Evolutionary conservation across 2,888 invertebrate genomes (phyloP).

Genomic region (Dendrolimus houi): DNA sequence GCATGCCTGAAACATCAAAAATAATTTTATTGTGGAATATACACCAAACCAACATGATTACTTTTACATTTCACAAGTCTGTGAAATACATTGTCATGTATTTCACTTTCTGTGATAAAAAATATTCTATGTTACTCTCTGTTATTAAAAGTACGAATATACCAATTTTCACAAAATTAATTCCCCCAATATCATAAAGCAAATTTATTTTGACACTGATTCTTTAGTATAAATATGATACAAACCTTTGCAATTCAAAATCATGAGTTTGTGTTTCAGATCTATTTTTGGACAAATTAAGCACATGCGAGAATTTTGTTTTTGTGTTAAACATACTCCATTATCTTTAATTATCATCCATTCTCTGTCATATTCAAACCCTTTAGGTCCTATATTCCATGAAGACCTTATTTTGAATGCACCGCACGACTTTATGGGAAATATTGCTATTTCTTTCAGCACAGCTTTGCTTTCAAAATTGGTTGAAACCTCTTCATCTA

Average conservation of each 20-base stretch:
- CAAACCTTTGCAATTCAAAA: slow-evolving; percentile 78
- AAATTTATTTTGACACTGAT: too few relatives aligned
- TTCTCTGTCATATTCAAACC: slow-evolving; percentile 91
- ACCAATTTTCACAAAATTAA: too few relatives aligned
- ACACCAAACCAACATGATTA: too few relatives aligned
- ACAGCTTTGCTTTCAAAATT: slow-evolving; percentile 7
- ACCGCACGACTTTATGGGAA: slow-evolving; percentile 95
- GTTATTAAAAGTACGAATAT: too few relatives aligned
- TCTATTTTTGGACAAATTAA: slow-evolving; percentile 84
- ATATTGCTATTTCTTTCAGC: slow-evolving; percentile 73
- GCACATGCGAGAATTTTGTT: slow-evolving; percentile 87
- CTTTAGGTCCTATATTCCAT: slow-evolving; percentile 86
- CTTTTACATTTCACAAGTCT: not conserved
- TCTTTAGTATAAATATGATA: not conserved
- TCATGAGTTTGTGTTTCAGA: slow-evolving; percentile 69
- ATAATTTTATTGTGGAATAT: not conserved
- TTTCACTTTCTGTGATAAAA: too few relatives aligned
- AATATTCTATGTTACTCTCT: too few relatives aligned
- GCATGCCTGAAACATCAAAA: slow-evolving; percentile 56
- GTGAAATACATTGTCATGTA: too few relatives aligned
- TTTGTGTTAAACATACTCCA: slow-evolving; percentile 92
- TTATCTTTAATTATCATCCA: slow-evolving; percentile 94
- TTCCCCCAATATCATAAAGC: too few relatives aligned
- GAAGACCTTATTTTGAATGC: slow-evolving; percentile 79
- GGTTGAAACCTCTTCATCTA: slow-evolving; percentile 12